Conservation (phyloP, 2,113 vertebrate genomes). For the Siphamia tubifer region DNA sequence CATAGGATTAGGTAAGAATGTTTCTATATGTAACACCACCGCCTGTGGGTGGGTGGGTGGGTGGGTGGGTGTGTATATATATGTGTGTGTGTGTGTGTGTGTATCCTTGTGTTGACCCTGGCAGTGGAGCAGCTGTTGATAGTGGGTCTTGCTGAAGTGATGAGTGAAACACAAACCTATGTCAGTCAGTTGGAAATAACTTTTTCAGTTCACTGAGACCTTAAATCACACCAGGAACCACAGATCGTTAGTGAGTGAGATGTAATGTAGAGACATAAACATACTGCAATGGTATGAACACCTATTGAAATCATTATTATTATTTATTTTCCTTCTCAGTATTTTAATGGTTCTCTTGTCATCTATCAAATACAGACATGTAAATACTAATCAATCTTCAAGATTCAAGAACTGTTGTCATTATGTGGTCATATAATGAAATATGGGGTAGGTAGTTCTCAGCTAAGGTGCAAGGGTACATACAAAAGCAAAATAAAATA, state of each 20-base stretch:
- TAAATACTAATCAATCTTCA: no score
- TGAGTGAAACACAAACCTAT: slow-evolving; percentile 27
- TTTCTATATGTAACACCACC: neutral
- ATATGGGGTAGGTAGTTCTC: no score
- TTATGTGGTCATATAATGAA: no score
- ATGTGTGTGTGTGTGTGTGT: neutral
- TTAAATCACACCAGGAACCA: neutral
- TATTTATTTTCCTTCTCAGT: no score
- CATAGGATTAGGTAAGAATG: slow-evolving; percentile 80
- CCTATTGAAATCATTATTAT: no score
- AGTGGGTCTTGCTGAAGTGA: slow-evolving; percentile 1
- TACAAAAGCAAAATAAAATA: no score
- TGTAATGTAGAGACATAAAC: neutral
- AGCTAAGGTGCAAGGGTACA: no score
- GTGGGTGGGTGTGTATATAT: neutral
- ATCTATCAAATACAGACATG: no score
- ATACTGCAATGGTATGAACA: neutral
- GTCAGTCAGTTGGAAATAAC: slow-evolving; percentile 31
- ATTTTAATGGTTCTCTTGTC: no score
- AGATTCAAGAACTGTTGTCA: no score
- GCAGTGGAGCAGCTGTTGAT: slow-evolving; percentile 28
- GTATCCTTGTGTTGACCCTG: slow-evolving; percentile 10
- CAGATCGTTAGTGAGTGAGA: neutral
- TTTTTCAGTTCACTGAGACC: neutral
- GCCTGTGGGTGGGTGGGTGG: neutral